Evolutionary conservation across 2,113 vertebrate genomes (phyloP), one percentile per base, ranked within the genome.

Genomic region (Glareola pratincola): DNA sequence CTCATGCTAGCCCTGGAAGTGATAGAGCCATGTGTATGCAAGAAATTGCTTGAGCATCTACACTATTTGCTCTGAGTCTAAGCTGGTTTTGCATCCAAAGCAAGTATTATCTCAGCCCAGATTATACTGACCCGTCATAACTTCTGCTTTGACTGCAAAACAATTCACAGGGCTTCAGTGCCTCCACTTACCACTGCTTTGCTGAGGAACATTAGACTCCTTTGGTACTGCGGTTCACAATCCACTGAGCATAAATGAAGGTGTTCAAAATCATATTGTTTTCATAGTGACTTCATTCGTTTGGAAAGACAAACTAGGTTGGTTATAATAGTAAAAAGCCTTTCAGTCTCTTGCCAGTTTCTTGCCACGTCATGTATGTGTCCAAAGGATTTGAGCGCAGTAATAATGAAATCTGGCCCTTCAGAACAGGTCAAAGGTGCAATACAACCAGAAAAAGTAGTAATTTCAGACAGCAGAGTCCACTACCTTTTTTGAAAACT

Each of bases 1-100:
- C 23, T 0, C 1, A 7, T 2, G 0, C 15, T 62, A 19, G 30
- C 57, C 59, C 45, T 62, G 18, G 13, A 64, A 39, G 26, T 0
- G 1, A 8, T 29, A 27, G 2, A 7, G 3, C 16, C 39, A 2
- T 74, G 26, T 29, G 10, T 51, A 8, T 29, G 29, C 16, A 69
- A 48, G 39, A 60, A 87, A 60, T 16, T 51, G 9, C 14, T 56
- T 47, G 64, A 66, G 36, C 36, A 21, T 51, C 12, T 60, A 12
- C 68, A 39, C 29, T 57, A 2, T n/a, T 91, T 69, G 34, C 16
- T 81, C 45, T 53, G 26, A 20, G 11, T 66, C 17, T 78, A 32
- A 71, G 27, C 15, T 76, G 13, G 17, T 12, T 73, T 69, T 76
- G 62, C 37, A 39, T 62, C 30, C 23, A 18, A 47, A 88, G 56